These are phyloP conservation scores for Tachina grossa DNA, from an alignment of 2,888 invertebrate species.

Conservation along the genomic window DNA sequence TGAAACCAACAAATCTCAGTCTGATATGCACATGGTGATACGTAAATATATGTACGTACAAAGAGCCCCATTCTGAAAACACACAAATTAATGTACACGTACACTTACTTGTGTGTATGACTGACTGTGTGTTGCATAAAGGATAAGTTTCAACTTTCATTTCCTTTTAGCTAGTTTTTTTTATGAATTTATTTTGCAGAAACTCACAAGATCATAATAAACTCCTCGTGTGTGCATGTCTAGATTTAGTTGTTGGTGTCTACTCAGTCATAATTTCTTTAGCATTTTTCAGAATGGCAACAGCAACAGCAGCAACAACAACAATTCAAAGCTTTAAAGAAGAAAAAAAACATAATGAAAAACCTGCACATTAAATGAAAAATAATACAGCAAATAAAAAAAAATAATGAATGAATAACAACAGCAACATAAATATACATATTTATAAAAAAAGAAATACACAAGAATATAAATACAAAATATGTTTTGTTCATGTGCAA, in stretches of 20 bases:
- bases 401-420: slow-evolving; percentile 33
- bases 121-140: slow-evolving; percentile 27
- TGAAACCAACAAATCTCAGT: slow-evolving; percentile 59
- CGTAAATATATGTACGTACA: slow-evolving; percentile 2
- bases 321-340: neutral
- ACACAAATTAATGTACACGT: slow-evolving; percentile 9
- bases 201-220: slow-evolving; percentile 50
- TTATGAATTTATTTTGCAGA: slow-evolving; percentile 21
- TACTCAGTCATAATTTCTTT: slow-evolving; percentile 66
- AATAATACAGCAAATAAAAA: slow-evolving; percentile 22
- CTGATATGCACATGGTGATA: slow-evolving; percentile 54
- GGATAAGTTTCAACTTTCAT: slow-evolving; percentile 67
- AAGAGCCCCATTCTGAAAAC: slow-evolving; percentile 24
- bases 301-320: slow-evolving; percentile 25
- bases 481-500: slow-evolving; percentile 77
- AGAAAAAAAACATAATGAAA: slow-evolving; percentile 35
- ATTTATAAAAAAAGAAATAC: slow-evolving; percentile 36
- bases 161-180: slow-evolving; percentile 45
- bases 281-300: slow-evolving; percentile 53
- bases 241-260: slow-evolving; percentile 58
- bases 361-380: slow-evolving; percentile 57
- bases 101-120: neutral
- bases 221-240: slow-evolving; percentile 49
- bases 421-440: slow-evolving; percentile 23
- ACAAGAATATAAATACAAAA: slow-evolving; percentile 60